Percentiles rank a stretch among this genome's conserved stretches.
Evolutionary conservation across 2,888 invertebrate genomes (phyloP).

Genomic region (Horisme vitalbata): DNA sequence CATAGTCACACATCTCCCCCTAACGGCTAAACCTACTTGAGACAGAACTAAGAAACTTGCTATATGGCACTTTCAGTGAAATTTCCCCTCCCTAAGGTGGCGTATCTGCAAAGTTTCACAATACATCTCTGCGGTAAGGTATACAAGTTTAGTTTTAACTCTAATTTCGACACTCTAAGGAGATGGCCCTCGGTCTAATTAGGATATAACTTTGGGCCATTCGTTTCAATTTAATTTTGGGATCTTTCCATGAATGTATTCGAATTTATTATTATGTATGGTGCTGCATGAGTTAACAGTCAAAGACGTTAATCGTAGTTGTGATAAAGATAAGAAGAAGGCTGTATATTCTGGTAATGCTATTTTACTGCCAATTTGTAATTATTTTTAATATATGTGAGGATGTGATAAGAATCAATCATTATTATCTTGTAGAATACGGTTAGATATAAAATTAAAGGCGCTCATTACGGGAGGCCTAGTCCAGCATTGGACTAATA

Average conservation of each 20-base stretch:
- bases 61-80: conserved; percentile 53
- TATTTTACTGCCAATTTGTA: too few relatives aligned
- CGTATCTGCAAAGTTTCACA: conserved; percentile 68
- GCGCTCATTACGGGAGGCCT: too few relatives aligned
- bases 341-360: too few relatives aligned
- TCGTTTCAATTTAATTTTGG: conserved; percentile 66
- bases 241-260: conserved; percentile 32
- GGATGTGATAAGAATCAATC: too few relatives aligned
- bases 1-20: conserved; percentile 1
- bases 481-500: too few relatives aligned
- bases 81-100: conserved; percentile 60
- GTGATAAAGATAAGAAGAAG: too few relatives aligned
- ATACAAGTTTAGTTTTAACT: conserved; percentile 74
- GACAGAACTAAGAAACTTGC: conserved; percentile 46
- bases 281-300: conserved; percentile 23
- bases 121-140: conserved; percentile 65
- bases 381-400: too few relatives aligned
- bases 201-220: conserved; percentile 68
- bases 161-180: conserved; percentile 72
- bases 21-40: conserved; percentile 36
- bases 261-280: conserved; percentile 37
- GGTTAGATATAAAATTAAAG: too few relatives aligned
- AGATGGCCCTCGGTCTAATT: conserved; percentile 62
- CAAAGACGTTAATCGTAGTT: conserved; percentile 23
- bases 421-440: too few relatives aligned